Base-by-base conservation (phyloP, 1,140 invertebrate species). In the Marisa cornuarietis region DNA sequence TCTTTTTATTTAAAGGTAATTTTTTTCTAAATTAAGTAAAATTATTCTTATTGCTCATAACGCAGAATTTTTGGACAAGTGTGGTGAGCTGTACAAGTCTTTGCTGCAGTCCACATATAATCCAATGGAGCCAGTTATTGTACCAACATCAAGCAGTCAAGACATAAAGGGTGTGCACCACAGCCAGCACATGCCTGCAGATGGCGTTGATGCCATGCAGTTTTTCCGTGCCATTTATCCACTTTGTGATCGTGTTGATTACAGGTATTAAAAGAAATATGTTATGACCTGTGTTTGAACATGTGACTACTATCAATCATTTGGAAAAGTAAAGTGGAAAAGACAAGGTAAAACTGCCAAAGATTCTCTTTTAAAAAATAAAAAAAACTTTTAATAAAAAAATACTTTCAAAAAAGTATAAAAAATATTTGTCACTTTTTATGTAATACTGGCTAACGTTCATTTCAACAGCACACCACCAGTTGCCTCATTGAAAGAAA, bases 1-100 rank as follows among this genome's bases (percentile, higher is more conserved):
- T 11, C 9, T 42, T 69, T 65, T 9, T 76, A n/a, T 24, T 71
- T 73, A 26, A 58, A 58, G 54, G 16, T 3, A 66, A 61, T 74
- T 58, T 62, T 61, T n/a, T n/a, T n/a, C n/a, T n/a, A n/a, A n/a
- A n/a, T n/a, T n/a, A n/a, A n/a, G n/a, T n/a, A n/a, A n/a, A 51
- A 24, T 74, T 24, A 49, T 16, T 75, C 13, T 61, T 42, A 31
- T 75, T 73, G 71, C 22, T 85, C 1, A 42, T 80, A 68, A 75
- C 78, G 24, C 76, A 90, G 90, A 91, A 75, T 91, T 91, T 78
- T 79, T 90, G n/a, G 85, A 85, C 54, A 90, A 89, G 76, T 86
- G 86, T 77, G 71, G 77, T 14, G 86, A 88, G 75, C 83, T 89
- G 2, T 91, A 91, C 84, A 85, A 87, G 74, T 85, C 85, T 13